Conservation (phyloP, 2,797 vertebrate genomes). For the Erethizon dorsatum region DNA sequence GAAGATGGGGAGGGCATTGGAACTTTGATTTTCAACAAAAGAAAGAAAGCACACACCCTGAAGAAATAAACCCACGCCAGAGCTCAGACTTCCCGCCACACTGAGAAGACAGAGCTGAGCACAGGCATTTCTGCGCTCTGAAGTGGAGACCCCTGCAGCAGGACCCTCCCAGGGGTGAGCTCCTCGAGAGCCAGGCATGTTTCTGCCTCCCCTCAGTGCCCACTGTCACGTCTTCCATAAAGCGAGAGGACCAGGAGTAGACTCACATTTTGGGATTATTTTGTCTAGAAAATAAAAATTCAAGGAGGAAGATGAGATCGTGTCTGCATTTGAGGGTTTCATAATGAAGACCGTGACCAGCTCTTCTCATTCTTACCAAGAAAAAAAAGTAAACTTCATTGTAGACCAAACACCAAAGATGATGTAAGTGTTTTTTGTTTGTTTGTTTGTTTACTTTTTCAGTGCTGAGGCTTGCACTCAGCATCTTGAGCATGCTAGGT, state of each 20-base stretch:
- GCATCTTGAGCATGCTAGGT: too few species aligned
- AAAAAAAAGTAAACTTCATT: background rate
- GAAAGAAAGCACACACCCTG: background rate
- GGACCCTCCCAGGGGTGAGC: accelerated
- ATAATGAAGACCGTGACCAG: background rate
- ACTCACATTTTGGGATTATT: background rate
- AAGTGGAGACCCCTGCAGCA: background rate
- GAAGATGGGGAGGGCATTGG: background rate
- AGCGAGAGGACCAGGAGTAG: background rate
- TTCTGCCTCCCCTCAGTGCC: background rate
- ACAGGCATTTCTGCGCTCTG: background rate
- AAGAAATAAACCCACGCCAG: background rate
- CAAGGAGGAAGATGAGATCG: background rate
- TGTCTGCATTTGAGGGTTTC: background rate
- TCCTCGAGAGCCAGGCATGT: accelerated
- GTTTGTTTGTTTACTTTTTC: background rate
- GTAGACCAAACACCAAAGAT: background rate
- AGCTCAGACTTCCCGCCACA: background rate
- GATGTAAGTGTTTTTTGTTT: background rate
- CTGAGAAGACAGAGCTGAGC: background rate
- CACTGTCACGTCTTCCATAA: background rate
- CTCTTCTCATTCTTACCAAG: background rate
- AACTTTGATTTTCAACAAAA: background rate
- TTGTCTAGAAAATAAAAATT: background rate
- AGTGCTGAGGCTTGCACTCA: background rate